Percentiles rank a stretch among this genome's conserved stretches.
Conservation (phyloP, 2,797 vertebrate species). For the Coendou prehensilis region DNA sequence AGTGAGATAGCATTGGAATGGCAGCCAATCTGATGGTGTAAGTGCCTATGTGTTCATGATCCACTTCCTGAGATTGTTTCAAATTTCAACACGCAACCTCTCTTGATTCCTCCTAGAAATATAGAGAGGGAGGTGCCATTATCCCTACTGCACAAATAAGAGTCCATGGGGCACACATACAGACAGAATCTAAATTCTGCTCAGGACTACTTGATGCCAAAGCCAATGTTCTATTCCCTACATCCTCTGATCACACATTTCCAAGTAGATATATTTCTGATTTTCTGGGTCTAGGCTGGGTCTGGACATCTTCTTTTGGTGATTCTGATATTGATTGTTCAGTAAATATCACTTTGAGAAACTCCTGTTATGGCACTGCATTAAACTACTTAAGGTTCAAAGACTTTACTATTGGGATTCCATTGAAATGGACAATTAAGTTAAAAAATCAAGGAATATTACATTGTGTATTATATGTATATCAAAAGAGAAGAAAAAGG, state of each 20-base stretch:
- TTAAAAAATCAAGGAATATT: background rate
- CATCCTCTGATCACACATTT: background rate
- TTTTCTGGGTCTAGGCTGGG: background rate
- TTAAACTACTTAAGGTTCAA: conserved; percentile 58
- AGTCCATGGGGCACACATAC: background rate
- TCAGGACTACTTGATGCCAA: background rate
- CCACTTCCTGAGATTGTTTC: background rate
- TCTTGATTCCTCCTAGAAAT: background rate
- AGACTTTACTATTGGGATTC: conserved; percentile 10
- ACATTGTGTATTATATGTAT: background rate
- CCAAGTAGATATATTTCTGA: background rate
- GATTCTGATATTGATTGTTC: background rate
- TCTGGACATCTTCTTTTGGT: conserved; percentile 11
- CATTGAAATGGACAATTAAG: conserved; percentile 51
- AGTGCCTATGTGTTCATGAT: background rate
- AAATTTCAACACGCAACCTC: background rate
- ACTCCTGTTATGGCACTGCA: background rate
- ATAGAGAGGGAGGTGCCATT: background rate
- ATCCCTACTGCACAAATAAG: background rate
- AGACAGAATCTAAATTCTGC: background rate
- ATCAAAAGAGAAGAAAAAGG: background rate
- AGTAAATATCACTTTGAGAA: background rate
- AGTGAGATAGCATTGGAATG: conserved; percentile 31
- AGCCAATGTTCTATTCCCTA: background rate
- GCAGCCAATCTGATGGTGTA: background rate